A percentile compares a stretch with the other conserved stretches of the same genome.
Conservation (phyloP, 2,797 vertebrate genomes). For the Nannoperca obscura region DNA sequence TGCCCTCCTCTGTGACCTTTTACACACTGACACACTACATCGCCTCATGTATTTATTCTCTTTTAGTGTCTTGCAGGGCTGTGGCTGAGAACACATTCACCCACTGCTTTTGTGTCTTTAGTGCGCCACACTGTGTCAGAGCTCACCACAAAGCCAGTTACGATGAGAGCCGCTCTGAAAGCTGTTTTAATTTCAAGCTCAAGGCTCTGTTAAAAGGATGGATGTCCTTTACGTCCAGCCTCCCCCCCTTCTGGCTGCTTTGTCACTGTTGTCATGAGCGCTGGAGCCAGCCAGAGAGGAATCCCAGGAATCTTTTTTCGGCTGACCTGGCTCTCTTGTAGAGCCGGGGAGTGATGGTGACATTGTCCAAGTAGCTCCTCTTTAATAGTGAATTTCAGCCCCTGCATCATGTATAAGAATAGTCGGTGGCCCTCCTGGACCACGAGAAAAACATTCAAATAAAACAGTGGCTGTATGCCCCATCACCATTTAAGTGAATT, state of each 20-base stretch:
- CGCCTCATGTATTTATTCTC: conserved; percentile 62
- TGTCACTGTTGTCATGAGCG: conserved; percentile 83
- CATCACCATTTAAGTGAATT: conserved; percentile 25
- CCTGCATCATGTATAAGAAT: conserved; percentile 58
- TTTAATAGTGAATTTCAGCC: conserved; percentile 57
- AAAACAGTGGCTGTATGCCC: conserved; percentile 11
- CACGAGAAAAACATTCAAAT: conserved; percentile 49
- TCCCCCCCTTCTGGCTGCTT: conserved; percentile 64
- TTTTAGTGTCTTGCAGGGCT: conserved; percentile 48
- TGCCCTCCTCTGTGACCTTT: conserved; percentile 57
- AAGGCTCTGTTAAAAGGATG: conserved; percentile 65
- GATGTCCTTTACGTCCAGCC: conserved; percentile 69
- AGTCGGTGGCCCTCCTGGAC: conserved; percentile 38
- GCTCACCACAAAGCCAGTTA: conserved; percentile 62
- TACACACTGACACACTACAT: conserved; percentile 56
- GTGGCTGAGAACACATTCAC: conserved; percentile 55
- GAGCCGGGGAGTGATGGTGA: conserved; percentile 66
- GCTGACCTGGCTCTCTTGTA: conserved; percentile 70
- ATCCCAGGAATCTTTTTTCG: conserved; percentile 83
- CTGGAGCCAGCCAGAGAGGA: conserved; percentile 70
- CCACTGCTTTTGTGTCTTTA: conserved; percentile 59
- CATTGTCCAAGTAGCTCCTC: conserved; percentile 57
- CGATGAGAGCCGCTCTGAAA: conserved; percentile 58
- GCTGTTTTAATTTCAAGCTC: conserved; percentile 69
- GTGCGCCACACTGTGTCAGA: conserved; percentile 63